phyloP scores from a whole-genome alignment of 1,140 invertebrate species.

The Augochlora pura region DNA sequence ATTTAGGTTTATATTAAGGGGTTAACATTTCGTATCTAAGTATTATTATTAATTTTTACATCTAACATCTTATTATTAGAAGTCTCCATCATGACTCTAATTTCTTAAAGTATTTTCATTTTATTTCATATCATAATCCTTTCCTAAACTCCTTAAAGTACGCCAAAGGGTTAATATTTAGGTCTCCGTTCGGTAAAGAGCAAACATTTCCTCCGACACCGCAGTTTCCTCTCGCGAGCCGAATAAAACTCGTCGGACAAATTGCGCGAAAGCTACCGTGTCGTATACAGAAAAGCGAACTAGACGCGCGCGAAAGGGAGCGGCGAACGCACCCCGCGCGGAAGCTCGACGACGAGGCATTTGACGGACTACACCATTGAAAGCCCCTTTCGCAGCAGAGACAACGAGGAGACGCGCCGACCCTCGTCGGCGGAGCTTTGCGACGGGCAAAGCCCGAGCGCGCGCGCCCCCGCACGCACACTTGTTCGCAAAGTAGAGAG shows the following conservation, averaged over 20 bases:
- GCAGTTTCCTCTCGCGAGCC: not conserved
- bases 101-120: too few relatives aligned
- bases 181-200: too few relatives aligned
- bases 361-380: slow-evolving; percentile 46
- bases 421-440: slow-evolving; percentile 9
- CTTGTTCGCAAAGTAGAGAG: not conserved
- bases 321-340: too few relatives aligned
- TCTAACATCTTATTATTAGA: too few relatives aligned
- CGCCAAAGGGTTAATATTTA: too few relatives aligned
- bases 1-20: too few relatives aligned
- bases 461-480: not conserved
- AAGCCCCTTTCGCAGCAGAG: slow-evolving; percentile 40
- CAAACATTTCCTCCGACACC: too few relatives aligned
- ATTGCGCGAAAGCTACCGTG: not conserved
- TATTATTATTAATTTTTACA: too few relatives aligned
- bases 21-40: too few relatives aligned
- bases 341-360: slow-evolving; percentile 14
- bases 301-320: not conserved
- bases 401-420: slow-evolving; percentile 14
- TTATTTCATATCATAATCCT: too few relatives aligned
- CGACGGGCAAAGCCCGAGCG: slow-evolving; percentile 18
- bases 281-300: not conserved
- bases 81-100: too few relatives aligned
- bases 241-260: not conserved
- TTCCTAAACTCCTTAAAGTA: too few relatives aligned